Evolutionary conservation across 2,797 vertebrate species (phyloP).

Genomic region (Gambelia wislizenii): DNA sequence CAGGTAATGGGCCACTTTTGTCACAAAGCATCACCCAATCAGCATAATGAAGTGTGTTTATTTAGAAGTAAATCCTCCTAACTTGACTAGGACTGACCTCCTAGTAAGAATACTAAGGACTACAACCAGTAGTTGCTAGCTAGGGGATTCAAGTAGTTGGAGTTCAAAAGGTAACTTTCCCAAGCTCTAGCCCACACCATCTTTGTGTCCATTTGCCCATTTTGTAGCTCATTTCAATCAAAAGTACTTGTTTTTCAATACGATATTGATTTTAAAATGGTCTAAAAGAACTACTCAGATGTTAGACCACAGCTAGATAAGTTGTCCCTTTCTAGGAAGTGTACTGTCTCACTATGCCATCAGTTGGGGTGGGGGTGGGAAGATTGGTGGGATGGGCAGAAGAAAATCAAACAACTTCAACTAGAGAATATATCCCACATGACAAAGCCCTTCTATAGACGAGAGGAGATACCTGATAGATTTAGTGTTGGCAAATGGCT

Average conservation of each 20-base stretch:
- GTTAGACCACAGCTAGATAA: not conserved
- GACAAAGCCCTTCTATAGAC: not conserved
- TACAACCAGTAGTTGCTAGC: too few species aligned
- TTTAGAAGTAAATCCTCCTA: not conserved
- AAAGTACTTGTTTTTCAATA: not conserved
- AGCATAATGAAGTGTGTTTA: not conserved
- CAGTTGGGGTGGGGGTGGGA: not conserved
- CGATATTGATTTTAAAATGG: not conserved
- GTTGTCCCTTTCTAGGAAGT: not conserved
- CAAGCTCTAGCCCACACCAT: too few species aligned
- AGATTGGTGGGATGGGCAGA: not conserved
- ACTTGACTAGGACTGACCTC: not conserved
- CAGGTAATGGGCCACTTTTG: not conserved
- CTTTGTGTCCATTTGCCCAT: too few species aligned
- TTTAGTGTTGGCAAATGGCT: constrained; percentile 67
- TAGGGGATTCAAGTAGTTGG: too few species aligned
- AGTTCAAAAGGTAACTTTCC: too few species aligned
- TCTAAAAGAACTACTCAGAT: not conserved
- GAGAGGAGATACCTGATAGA: not conserved
- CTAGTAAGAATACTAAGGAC: not conserved
- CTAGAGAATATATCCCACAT: not conserved
- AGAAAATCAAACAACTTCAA: not conserved
- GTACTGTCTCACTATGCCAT: too few species aligned
- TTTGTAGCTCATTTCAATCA: not conserved
- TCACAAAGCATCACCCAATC: not conserved